Evolutionary conservation across 2,888 invertebrate species (phyloP), one percentile per base, ranked within the genome.

Genomic region (Teleogryllus oceanicus): DNA sequence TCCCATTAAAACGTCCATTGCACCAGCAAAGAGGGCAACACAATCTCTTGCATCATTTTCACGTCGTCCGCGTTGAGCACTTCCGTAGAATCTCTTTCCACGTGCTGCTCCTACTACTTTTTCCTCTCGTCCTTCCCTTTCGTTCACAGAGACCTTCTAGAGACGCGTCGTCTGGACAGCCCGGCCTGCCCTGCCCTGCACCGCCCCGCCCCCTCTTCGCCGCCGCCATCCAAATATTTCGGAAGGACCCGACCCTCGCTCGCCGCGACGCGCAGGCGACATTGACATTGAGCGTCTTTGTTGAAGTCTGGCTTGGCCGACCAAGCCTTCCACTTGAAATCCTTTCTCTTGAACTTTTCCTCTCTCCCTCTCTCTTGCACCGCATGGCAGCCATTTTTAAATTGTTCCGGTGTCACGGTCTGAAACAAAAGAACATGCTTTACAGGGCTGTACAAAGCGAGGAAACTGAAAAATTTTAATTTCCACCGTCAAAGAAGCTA

Each of bases 241-340:
- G 37, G 37, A 37, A 37, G 37, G 37, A 37, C 37, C 37, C 37
- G 5, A 24, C 37, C 1, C 37, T 37, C 37, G 8, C 37, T 37
- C 37, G 37, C 62, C 13, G n/a, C 62, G 62, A 16, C 13, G 62
- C 62, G n/a, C 16, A 62, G 62, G n/a, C 62, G 62, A 62, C 62
- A 62, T 62, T 62, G 62, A 62, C 62, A 62, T 62, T 62, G 62
- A 62, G 62, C 62, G 62, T 62, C 62, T 62, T 62, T 62, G 62
- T 62, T 62, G 62, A 62, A n/a, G 62, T 62, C 62, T 62, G 62
- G 62, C 62, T 62, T 62, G 62, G 62, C n/a, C n/a, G 62, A n/a
- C 62, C 62, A 62, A 62, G 62, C 62, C 62, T 62, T 62, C 62
- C 62, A 62, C 62, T 62, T n/a, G 16, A 62, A 62, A 62, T n/a